Conservation (phyloP, 2,113 vertebrate genomes). For the Typhlomys cinereus region DNA sequence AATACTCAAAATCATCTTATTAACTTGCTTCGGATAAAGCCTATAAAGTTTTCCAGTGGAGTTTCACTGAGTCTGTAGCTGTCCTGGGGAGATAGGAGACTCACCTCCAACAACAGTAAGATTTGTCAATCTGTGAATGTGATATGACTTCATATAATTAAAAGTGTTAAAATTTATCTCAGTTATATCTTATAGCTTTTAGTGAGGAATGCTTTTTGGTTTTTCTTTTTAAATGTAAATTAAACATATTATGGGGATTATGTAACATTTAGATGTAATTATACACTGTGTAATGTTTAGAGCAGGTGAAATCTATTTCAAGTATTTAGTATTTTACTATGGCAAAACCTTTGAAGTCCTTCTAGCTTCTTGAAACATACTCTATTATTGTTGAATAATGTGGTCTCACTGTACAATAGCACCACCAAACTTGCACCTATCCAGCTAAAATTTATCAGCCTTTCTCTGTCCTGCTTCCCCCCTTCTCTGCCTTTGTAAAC, state of each 20-base stretch:
- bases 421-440: background rate
- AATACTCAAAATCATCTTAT: constrained; percentile 22
- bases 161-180: constrained; percentile 16
- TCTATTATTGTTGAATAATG: background rate
- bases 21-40: background rate
- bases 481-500: background rate
- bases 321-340: background rate
- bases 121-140: constrained; percentile 38
- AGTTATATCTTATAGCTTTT: background rate
- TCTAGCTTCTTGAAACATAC: background rate
- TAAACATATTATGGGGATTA: background rate
- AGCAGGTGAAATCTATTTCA: background rate
- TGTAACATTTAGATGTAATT: background rate
- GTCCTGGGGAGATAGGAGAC: background rate
- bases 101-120: constrained; percentile 15
- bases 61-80: background rate
- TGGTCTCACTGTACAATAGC: background rate
- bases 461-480: background rate
- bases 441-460: background rate
- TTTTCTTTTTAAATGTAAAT: background rate
- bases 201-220: background rate
- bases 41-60: background rate
- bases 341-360: background rate
- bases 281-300: background rate
- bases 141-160: constrained; percentile 43